These are phyloP conservation scores for Takifugu ocellatus DNA, from an alignment of 2,797 vertebrate genomes.

Conservation along the genomic window DNA sequence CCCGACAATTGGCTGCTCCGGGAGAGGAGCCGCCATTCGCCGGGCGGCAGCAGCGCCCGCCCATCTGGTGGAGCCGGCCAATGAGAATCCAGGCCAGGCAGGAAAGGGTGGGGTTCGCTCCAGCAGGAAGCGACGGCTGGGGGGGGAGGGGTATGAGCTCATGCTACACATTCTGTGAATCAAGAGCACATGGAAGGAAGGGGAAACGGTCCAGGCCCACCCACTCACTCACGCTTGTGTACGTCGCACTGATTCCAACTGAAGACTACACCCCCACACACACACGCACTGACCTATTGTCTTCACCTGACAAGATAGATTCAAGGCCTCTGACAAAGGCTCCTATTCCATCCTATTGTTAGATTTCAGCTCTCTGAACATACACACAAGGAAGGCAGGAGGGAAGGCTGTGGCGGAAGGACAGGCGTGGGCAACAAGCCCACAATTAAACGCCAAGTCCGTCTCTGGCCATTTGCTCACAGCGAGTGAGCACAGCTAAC, in stretches of 20 bases:
- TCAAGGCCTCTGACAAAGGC: slow-evolving; percentile 50
- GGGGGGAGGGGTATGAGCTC: slow-evolving; percentile 70
- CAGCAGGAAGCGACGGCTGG: slow-evolving; percentile 72
- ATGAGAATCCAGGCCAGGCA: slow-evolving; percentile 71
- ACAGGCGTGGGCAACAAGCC: slow-evolving; percentile 49
- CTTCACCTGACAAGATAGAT: slow-evolving; percentile 52
- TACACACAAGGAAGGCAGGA: slow-evolving; percentile 57
- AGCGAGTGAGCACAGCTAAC: slow-evolving; percentile 24
- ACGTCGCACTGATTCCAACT: slow-evolving; percentile 37
- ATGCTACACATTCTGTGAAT: slow-evolving; percentile 79
- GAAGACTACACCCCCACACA: neutral
- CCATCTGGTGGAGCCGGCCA: slow-evolving; percentile 46
- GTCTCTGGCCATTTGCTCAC: slow-evolving; percentile 48
- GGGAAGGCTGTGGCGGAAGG: slow-evolving; percentile 45
- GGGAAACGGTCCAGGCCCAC: slow-evolving; percentile 55
- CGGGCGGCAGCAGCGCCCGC: slow-evolving; percentile 44
- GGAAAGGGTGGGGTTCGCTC: slow-evolving; percentile 76
- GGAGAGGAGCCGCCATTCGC: slow-evolving; percentile 15
- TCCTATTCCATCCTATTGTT: slow-evolving; percentile 49
- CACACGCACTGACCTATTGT: slow-evolving; percentile 25
- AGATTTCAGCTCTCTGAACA: slow-evolving; percentile 29
- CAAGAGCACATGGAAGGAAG: slow-evolving; percentile 67
- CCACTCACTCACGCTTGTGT: slow-evolving; percentile 48
- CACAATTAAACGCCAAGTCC: slow-evolving; percentile 45
- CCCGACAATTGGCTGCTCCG: slow-evolving; percentile 60